phyloP scores from a whole-genome alignment of 2,797 vertebrate species.

The Silurus lanzhouensis region DNA sequence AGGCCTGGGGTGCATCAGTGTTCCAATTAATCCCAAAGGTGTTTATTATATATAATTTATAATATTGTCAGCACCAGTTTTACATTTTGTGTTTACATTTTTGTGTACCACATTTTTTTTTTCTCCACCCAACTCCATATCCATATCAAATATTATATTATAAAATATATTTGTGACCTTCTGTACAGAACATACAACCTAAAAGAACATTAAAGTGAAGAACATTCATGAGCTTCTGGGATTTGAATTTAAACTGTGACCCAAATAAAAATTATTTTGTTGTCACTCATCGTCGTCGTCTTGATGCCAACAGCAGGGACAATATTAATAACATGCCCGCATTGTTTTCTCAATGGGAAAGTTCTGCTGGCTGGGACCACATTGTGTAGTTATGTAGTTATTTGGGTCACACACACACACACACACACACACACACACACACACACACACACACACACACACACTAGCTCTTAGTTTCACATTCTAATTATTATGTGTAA shows the following conservation, averaged over 20 bases:
- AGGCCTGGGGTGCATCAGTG: too few species aligned
- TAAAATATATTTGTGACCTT: too few species aligned
- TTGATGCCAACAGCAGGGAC: slow-evolving; percentile 37
- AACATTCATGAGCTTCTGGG: neutral
- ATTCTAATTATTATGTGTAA: slow-evolving; percentile 69
- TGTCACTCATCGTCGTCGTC: slow-evolving; percentile 33
- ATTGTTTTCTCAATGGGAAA: slow-evolving; percentile 21
- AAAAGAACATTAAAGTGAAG: neutral
- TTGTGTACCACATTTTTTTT: too few species aligned
- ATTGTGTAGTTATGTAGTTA: slow-evolving; percentile 62
- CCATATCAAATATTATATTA: too few species aligned
- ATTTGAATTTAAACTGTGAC: neutral
- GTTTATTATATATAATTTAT: too few species aligned
- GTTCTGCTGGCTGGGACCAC: slow-evolving; percentile 25
- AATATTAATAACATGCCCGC: slow-evolving; percentile 26
- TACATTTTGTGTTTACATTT: too few species aligned
- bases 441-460: slow-evolving; percentile 21
- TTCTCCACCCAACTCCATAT: too few species aligned
- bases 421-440: slow-evolving; percentile 2
- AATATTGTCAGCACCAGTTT: too few species aligned
- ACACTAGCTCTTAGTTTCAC: slow-evolving; percentile 65
- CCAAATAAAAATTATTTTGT: neutral
- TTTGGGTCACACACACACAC: slow-evolving; percentile 59
- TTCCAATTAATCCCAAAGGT: too few species aligned
- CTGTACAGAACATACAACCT: too few species aligned